phyloP scores from a whole-genome alignment of 1,140 invertebrate genomes.

The Sarcophaga bullata region DNA sequence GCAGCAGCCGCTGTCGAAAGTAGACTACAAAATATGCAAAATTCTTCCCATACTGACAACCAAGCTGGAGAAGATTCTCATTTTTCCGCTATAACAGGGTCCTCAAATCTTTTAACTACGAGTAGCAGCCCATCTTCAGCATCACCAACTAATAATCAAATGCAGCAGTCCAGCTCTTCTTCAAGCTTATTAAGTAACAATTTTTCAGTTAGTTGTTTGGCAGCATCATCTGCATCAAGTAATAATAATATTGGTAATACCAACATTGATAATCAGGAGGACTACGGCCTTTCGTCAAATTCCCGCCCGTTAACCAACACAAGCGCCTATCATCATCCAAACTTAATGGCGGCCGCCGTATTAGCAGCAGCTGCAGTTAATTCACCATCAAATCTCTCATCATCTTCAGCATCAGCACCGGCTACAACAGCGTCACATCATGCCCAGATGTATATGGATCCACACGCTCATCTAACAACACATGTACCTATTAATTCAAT shows the following conservation, averaged over 20 bases:
- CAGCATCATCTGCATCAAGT: conserved; percentile 46
- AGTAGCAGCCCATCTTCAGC: conserved; percentile 13
- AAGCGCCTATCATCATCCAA: conserved; percentile 55
- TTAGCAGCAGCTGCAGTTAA: conserved; percentile 48
- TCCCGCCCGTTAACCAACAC: conserved; percentile 42
- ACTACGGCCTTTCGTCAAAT: conserved; percentile 37
- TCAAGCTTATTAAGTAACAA: conserved; percentile 47
- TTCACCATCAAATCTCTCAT: conserved; percentile 37
- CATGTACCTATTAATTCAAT: conserved; percentile 53
- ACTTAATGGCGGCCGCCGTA: conserved; percentile 51
- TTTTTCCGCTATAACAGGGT: background rate
- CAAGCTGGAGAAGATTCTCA: background rate
- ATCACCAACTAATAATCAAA: background rate
- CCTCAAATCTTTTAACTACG: background rate
- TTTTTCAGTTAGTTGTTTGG: conserved; percentile 58
- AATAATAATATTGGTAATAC: background rate
- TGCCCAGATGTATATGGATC: conserved; percentile 59
- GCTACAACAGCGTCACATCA: conserved; percentile 48
- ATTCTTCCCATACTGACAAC: background rate
- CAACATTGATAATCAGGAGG: background rate
- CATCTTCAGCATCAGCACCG: conserved; percentile 43
- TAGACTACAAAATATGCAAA: background rate
- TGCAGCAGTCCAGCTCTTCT: background rate
- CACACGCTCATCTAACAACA: conserved; percentile 51
- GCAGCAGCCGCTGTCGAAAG: conserved; percentile 50